These are phyloP conservation scores for Spisula solida DNA, from an alignment of 2,888 invertebrate species.

Conservation along the genomic window DNA sequence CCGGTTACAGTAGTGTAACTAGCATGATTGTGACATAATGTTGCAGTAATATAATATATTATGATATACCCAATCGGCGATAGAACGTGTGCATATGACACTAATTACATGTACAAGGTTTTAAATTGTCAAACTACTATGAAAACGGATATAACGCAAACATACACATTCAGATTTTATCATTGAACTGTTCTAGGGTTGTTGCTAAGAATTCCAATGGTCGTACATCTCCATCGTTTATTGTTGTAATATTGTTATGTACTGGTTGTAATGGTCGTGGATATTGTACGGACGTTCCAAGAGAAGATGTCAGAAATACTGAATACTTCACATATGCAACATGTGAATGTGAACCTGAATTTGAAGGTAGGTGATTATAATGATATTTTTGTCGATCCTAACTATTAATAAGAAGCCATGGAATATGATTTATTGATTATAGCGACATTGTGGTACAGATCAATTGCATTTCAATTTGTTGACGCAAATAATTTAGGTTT, in stretches of 20 bases:
- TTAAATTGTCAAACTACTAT: neutral
- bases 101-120: neutral
- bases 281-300: neutral
- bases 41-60: too few species aligned
- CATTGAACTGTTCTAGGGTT: constrained; percentile 51
- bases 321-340: constrained; percentile 52
- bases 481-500: neutral
- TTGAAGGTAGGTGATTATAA: neutral
- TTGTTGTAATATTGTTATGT: constrained; percentile 45
- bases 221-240: neutral
- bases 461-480: neutral
- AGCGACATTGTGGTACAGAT: neutral
- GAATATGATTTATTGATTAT: neutral
- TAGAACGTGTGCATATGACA: too few species aligned
- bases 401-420: neutral
- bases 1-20: too few species aligned
- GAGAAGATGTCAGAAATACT: constrained; percentile 24
- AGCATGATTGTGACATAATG: too few species aligned
- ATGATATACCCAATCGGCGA: too few species aligned
- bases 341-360: constrained; percentile 48
- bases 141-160: neutral
- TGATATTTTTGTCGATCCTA: neutral
- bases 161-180: too few species aligned
- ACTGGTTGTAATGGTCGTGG: constrained; percentile 72
- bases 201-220: neutral